Conservation (phyloP, 2,888 invertebrate species). For the Volucella inanis region DNA sequence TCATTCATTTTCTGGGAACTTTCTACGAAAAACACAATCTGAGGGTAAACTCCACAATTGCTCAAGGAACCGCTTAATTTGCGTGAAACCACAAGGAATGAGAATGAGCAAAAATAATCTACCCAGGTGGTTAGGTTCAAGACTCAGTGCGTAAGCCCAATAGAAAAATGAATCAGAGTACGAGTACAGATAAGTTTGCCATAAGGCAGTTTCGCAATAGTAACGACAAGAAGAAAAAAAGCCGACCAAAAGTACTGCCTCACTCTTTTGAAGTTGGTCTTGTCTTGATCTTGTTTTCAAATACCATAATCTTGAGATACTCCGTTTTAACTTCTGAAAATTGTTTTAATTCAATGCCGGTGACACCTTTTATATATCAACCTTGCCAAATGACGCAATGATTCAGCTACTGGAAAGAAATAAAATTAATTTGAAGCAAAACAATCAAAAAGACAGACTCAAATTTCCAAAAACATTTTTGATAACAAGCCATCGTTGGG, state of each 20-base stretch:
- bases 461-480: too few relatives aligned
- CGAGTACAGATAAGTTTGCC: conserved; percentile 11
- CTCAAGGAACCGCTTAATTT: conserved; percentile 44
- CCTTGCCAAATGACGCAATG: too few relatives aligned
- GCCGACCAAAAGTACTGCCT: neutral
- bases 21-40: conserved; percentile 20
- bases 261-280: conserved; percentile 11
- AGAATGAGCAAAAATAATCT: neutral
- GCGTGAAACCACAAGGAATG: conserved; percentile 24
- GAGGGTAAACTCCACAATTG: conserved; percentile 31
- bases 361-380: too few relatives aligned
- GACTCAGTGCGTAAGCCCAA: neutral
- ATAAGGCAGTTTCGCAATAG: conserved; percentile 5
- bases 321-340: too few relatives aligned
- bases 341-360: too few relatives aligned
- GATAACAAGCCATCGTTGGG: too few relatives aligned
- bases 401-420: too few relatives aligned
- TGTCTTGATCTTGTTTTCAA: too few relatives aligned
- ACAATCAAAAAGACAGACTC: too few relatives aligned
- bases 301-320: too few relatives aligned
- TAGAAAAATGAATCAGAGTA: too few relatives aligned
- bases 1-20: conserved; percentile 16
- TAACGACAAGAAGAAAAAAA: neutral
- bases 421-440: too few relatives aligned
- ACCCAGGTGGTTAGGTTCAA: conserved; percentile 11